phyloP scores from a whole-genome alignment of 2,888 invertebrate species.

The Cephus runcator region DNA sequence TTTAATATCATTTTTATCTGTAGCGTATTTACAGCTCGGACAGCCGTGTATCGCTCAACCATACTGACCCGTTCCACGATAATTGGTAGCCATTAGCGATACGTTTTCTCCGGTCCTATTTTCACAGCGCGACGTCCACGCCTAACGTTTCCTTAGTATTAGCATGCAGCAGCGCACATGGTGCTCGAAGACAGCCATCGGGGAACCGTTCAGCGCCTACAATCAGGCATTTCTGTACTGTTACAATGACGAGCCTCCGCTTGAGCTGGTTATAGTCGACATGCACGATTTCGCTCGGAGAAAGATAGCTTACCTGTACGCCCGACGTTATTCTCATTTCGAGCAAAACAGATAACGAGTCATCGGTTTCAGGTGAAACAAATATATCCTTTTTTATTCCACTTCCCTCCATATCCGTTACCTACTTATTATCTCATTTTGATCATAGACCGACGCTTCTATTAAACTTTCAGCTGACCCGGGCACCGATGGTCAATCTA shows the following conservation, averaged over 20 bases:
- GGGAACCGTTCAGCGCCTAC: conserved; percentile 34
- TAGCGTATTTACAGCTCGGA: neutral
- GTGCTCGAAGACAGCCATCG: conserved; percentile 25
- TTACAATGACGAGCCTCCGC: conserved; percentile 13
- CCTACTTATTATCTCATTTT: neutral
- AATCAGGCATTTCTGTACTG: conserved; percentile 35
- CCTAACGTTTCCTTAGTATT: conserved; percentile 31
- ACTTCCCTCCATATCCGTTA: neutral
- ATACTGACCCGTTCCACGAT: neutral
- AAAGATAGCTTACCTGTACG: neutral
- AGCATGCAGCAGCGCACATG: conserved; percentile 32
- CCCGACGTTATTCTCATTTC: neutral
- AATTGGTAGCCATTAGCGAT: neutral
- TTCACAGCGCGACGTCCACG: neutral
- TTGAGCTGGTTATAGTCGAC: neutral
- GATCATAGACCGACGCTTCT: neutral
- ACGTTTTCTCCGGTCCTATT: neutral
- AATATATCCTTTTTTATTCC: neutral
- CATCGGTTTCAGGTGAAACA: neutral
- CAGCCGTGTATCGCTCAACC: neutral
- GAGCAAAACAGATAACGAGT: neutral
- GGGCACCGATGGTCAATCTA: neutral
- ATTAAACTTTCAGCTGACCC: neutral
- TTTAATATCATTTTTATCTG: neutral
- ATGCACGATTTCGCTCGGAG: neutral